Evolutionary conservation across 1,140 invertebrate species (phyloP).

Genomic region (Frieseomelitta varia): DNA sequence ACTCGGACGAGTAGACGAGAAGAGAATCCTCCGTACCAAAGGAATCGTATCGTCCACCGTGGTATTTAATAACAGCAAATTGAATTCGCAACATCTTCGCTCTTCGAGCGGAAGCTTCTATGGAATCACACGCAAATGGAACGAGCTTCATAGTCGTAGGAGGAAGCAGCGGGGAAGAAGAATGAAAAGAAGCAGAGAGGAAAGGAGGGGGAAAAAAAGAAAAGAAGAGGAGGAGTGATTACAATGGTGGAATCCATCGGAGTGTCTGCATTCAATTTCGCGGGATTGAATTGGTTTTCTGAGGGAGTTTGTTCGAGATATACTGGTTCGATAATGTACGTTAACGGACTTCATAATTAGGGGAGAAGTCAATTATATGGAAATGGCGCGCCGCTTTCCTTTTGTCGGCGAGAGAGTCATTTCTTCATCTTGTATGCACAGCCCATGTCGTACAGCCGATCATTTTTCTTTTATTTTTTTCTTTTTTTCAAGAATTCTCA

Average conservation of each 20-base stretch:
- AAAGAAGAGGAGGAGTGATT: background rate
- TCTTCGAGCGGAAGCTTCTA: background rate
- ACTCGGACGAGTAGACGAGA: too few species aligned
- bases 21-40: background rate
- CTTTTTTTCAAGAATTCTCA: background rate
- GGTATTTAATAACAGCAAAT: background rate
- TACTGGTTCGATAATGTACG: constrained; percentile 43
- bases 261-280: constrained; percentile 30
- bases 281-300: constrained; percentile 30
- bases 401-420: constrained; percentile 2
- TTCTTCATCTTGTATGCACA: background rate
- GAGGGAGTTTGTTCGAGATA: constrained; percentile 29
- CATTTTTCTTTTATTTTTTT: too few species aligned
- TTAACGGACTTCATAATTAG: constrained; percentile 51
- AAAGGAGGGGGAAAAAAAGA: too few species aligned
- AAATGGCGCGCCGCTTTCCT: constrained; percentile 17
- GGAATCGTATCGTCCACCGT: background rate
- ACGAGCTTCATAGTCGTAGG: background rate
- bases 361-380: constrained; percentile 44
- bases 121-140: constrained; percentile 19
- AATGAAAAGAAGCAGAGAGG: background rate
- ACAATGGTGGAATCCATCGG: constrained; percentile 33
- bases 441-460: too few species aligned
- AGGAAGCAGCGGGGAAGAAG: background rate
- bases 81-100: background rate